These are phyloP conservation scores for Eciton burchellii DNA, from an alignment of 1,140 invertebrate genomes.

Conservation along the genomic window DNA sequence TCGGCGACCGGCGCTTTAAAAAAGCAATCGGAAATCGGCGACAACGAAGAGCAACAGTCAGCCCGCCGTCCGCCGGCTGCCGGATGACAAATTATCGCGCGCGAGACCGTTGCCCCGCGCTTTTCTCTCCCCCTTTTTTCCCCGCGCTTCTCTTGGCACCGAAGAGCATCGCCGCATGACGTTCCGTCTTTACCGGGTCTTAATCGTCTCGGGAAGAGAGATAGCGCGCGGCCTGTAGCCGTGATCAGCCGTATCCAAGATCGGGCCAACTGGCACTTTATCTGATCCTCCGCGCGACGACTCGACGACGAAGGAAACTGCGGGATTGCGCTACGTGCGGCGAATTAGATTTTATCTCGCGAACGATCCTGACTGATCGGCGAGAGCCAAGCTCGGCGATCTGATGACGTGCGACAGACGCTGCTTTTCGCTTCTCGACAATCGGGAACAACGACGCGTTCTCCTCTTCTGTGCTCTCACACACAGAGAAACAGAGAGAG, in stretches of 20 bases:
- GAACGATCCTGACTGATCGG: no score
- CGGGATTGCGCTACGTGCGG: not conserved
- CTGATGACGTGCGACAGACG: no score
- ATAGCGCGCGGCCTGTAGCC: not conserved
- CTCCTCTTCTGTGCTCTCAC: no score
- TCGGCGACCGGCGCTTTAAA: constrained; percentile 73
- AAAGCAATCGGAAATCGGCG: constrained; percentile 82
- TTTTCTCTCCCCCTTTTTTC: constrained; percentile 40
- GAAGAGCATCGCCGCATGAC: constrained; percentile 24
- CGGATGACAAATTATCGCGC: constrained; percentile 78
- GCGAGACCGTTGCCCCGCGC: constrained; percentile 53
- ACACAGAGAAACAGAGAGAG: no score
- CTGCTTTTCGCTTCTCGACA: no score
- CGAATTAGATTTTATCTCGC: not conserved
- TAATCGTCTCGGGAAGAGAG: constrained; percentile 31
- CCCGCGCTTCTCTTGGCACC: constrained; percentile 20
- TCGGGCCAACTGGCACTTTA: not conserved
- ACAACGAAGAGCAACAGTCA: constrained; percentile 75
- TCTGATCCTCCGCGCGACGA: not conserved
- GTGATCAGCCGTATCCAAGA: constrained; percentile 8
- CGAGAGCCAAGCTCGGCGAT: no score
- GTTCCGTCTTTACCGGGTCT: constrained; percentile 33
- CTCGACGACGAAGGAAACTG: not conserved
- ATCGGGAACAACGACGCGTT: no score
- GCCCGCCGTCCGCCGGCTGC: constrained; percentile 56